Conservation (phyloP, 2,113 vertebrate genomes). For the Scomber scombrus region DNA sequence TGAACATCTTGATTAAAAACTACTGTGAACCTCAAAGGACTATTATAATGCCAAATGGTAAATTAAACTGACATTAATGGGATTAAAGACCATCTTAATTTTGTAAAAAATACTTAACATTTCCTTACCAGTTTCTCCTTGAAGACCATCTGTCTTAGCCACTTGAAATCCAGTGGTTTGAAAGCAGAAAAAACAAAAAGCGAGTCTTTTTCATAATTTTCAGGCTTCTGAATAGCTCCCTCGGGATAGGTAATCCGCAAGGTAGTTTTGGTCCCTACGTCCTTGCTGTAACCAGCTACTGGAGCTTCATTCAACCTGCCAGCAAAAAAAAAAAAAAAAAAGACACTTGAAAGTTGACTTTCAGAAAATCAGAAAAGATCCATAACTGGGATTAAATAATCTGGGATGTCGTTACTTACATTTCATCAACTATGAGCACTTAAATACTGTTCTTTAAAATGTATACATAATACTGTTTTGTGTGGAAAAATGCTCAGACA, state of each 20-base stretch:
- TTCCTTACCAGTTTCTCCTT: slow-evolving; percentile 95
- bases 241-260: slow-evolving; percentile 98
- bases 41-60: no score
- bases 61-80: no score
- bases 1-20: no score
- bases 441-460: neutral
- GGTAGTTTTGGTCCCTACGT: slow-evolving; percentile 97
- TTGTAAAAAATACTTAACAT: neutral
- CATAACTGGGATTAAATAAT: neutral
- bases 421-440: neutral
- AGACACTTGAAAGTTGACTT: no score
- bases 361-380: neutral
- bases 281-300: slow-evolving; percentile 91
- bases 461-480: no score
- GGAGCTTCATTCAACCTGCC: slow-evolving; percentile 95
- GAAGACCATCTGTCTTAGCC: slow-evolving; percentile 96
- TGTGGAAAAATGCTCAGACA: no score
- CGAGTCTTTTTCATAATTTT: slow-evolving; percentile 94
- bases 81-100: no score
- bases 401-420: neutral
- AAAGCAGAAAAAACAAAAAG: slow-evolving; percentile 97
- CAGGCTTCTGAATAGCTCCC: slow-evolving; percentile 94
- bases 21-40: no score
- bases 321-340: neutral
- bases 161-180: slow-evolving; percentile 97